Evolutionary conservation across 2,797 vertebrate species (phyloP).

Genomic region (Hemitrygon akajei): DNA sequence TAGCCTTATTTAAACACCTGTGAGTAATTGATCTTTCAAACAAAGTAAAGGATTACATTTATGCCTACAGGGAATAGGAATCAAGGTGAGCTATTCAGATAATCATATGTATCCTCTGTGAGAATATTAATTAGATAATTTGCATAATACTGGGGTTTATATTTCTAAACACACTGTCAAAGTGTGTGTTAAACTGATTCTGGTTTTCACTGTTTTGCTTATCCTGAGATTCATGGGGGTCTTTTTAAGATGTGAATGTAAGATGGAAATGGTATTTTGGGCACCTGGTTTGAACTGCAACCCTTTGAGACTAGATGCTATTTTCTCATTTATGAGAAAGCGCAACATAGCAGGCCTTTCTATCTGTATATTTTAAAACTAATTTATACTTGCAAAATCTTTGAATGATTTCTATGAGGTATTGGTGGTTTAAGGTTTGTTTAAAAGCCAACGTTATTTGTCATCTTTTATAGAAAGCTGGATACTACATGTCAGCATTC

Average conservation of each 20-base stretch:
- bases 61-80: not conserved
- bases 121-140: conserved; percentile 12
- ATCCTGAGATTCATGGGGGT: not conserved
- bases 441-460: not conserved
- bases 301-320: not conserved
- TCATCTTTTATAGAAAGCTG: not conserved
- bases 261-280: not conserved
- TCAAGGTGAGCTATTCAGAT: not conserved
- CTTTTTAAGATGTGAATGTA: not conserved
- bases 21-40: conserved; percentile 9
- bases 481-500: no score
- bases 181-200: not conserved
- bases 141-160: conserved; percentile 15
- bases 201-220: not conserved
- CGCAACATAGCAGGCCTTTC: not conserved
- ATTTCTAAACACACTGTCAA: conserved; percentile 25
- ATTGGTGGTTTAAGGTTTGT: not conserved
- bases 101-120: not conserved
- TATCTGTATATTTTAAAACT: not conserved
- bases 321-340: not conserved
- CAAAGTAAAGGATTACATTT: not conserved
- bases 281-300: not conserved
- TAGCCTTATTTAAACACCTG: conserved; percentile 23
- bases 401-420: not conserved
- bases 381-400: not conserved